Base-by-base conservation (phyloP, 2,888 invertebrate species). In the Liopterus haemorrhoidalis region DNA sequence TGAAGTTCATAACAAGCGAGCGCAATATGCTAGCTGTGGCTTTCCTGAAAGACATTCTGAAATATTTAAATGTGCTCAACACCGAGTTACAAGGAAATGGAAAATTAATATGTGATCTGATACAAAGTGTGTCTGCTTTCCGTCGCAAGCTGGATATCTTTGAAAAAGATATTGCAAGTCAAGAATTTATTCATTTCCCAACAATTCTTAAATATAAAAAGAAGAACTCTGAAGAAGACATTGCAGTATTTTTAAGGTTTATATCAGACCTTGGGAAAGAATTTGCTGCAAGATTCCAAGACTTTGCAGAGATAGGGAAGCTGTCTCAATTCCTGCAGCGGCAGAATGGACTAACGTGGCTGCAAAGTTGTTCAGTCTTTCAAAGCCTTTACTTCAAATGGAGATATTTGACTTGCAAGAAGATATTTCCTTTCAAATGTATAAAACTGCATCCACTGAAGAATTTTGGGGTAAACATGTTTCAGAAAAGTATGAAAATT, bases 191-290 rank as follows among this genome's bases (percentile, higher is more conserved):
- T 56, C 44, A 57, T 52, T 56, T 57, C 49, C 54, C 53, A 48
- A 54, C 53, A 53, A 48, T 58, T 58, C 53, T 58, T n/a, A n/a
- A n/a, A n/a, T n/a, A n/a, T n/a, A n/a, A n/a, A 30, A 54, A 55
- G 44, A 46, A 51, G 37, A 54, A 54, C 48, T 54, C 50, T 56
- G 55, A 56, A 57, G 52, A 56, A 58, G 54, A 57, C 46, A 37
- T 49, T 57, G 51, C 50, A 54, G 51, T 54, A 46, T n/a, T n/a
- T n/a, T n/a, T n/a, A n/a, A n/a, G n/a, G n/a, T n/a, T n/a, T n/a
- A n/a, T n/a, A n/a, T 51, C 53, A 50, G 53, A 54, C 56, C 43
- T 56, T 43, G 49, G 51, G 47, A 53, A 56, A 48, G 55, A 58
- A 56, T 51, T 58, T 57, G 54, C 48, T 52, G 49, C 51, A 56